Base-by-base conservation (phyloP, 2,888 invertebrate species). In the Eupithecia tripunctaria region DNA sequence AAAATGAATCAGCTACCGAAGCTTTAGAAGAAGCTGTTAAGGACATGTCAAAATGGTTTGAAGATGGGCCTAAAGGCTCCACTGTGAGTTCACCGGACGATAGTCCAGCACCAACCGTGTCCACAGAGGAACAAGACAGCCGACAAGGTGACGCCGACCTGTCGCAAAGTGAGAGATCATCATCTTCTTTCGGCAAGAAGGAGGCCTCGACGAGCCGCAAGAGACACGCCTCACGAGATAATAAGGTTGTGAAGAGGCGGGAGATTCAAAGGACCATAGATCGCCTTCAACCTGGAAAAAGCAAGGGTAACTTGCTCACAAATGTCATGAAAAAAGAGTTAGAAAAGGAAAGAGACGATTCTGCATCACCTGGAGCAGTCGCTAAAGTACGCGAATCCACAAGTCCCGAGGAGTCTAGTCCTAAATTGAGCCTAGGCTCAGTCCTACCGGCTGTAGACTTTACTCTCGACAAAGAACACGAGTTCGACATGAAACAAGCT, bases 41-140 rank as follows among this genome's bases (percentile, higher is more conserved):
- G 95, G 98, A 98, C 86, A 97, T 98, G 60, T 98, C 97, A 86
- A 97, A 97, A 83, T 98, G 98, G 97, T 90, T 98, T 74, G 97
- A 98, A 83, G 97, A 97, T 82, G 97, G 97, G 0, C 97, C 98
- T 0, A 96, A 96, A 80, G 95, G 96, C 76, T 95, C 97, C 0
- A 96, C 96, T 81, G 96, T 96, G 78, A 97, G 97, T 81, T 97
- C 97, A 2, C 97, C 97, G 0, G 96, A 96, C 10, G 97, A 97
- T 82, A 97, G 97, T 88, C 97, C 97, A 0, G 96, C 96, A 2
- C 96, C 96, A 75, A 96, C 96, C 62, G 95, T 96, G 77, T 92
- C 94, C 56, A 92, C 96, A 4, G 96, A 97, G 84, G 96, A 97
- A 81, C 88, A 91, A 84, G 85, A 95, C 88, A 87, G 91, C 88